Evolutionary conservation across 2,797 vertebrate genomes (phyloP).

Genomic region (Microcaecilia unicolor): DNA sequence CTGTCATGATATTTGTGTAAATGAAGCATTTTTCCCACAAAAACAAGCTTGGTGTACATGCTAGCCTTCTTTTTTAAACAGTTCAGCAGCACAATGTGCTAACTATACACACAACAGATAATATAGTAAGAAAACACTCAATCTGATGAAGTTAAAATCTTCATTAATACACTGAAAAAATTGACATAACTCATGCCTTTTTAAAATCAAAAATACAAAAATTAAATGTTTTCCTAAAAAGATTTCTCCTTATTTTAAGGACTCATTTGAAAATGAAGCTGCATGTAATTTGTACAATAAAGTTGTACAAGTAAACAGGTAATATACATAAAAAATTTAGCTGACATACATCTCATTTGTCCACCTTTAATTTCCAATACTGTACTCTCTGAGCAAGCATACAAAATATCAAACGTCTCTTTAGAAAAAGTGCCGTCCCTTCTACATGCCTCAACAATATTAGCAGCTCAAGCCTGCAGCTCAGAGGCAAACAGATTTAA

Average conservation of each 20-base stretch:
- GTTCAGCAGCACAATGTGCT: slow-evolving; percentile 87
- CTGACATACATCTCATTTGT: slow-evolving; percentile 79
- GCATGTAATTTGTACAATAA: slow-evolving; percentile 93
- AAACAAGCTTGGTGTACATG: slow-evolving; percentile 92
- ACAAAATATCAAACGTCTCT: slow-evolving; percentile 78
- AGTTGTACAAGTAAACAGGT: slow-evolving; percentile 93
- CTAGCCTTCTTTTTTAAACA: slow-evolving; percentile 78
- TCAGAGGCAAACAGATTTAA: slow-evolving; percentile 54
- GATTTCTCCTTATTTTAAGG: slow-evolving; percentile 91
- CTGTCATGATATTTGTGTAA: slow-evolving; percentile 79
- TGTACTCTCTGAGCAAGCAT: slow-evolving; percentile 72
- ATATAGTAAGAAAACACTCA: slow-evolving; percentile 86
- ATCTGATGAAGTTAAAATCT: slow-evolving; percentile 94
- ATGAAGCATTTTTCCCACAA: slow-evolving; percentile 83
- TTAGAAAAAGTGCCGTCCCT: slow-evolving; percentile 75
- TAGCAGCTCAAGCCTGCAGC: slow-evolving; percentile 61
- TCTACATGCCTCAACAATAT: slow-evolving; percentile 61
- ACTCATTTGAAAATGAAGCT: slow-evolving; percentile 89
- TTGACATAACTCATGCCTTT: slow-evolving; percentile 94
- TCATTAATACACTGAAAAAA: slow-evolving; percentile 98
- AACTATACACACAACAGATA: slow-evolving; percentile 83
- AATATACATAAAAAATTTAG: slow-evolving; percentile 94
- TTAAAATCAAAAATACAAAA: slow-evolving; percentile 95
- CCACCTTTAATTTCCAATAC: slow-evolving; percentile 74
- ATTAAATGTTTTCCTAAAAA: slow-evolving; percentile 81